Base-by-base conservation (phyloP, 2,797 vertebrate species). In the Poeciliopsis gracilis region DNA sequence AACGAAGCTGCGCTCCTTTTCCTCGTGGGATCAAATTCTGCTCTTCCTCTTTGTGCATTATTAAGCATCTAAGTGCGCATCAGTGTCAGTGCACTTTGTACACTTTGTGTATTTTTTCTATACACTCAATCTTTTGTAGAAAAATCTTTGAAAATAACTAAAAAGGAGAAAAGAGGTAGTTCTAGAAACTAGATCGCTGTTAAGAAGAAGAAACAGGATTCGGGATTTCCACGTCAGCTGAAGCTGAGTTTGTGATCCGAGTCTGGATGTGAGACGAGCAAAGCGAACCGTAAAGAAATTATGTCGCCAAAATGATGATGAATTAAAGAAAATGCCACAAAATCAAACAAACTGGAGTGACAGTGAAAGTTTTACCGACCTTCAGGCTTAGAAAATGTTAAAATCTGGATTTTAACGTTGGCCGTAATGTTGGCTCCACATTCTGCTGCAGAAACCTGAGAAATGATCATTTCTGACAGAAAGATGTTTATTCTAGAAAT, bases 61-160 rank as follows among this genome's bases (percentile, higher is more conserved):
- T 85, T 82, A 84, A 80, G 74, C 81, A 83, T 83, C 78, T n/a
- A 85, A 89, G 91, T 91, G 87, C 85, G 83, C 85, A 38, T 80
- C 5, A 86, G 86, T 87, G 87, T 88, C 74, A 81, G 84, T 90
- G 86, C 88, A 91, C 87, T 91, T 91, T 90, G 80, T 72, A 86
- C 89, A 91, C 87, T 77, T 87, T 89, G 89, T 91, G 90, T 91
- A 90, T 89, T 88, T 88, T 90, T 85, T 91, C 72, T 78, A 77
- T 89, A 90, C 82, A 91, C 87, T 80, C 81, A 90, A 84, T 84
- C 15, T 91, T 93, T 91, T 90, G 71, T 93, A 90, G 84, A 91
- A 90, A 85, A 90, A 53, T 13, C 1, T 57, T 30, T 8, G 11
- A 33, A 78, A 74, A 25, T 53, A 67, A 69, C 6, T 43, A 77